These are phyloP conservation scores for Drosophila malerkotliana DNA, from an alignment of 1,140 invertebrate genomes.

Conservation along the genomic window DNA sequence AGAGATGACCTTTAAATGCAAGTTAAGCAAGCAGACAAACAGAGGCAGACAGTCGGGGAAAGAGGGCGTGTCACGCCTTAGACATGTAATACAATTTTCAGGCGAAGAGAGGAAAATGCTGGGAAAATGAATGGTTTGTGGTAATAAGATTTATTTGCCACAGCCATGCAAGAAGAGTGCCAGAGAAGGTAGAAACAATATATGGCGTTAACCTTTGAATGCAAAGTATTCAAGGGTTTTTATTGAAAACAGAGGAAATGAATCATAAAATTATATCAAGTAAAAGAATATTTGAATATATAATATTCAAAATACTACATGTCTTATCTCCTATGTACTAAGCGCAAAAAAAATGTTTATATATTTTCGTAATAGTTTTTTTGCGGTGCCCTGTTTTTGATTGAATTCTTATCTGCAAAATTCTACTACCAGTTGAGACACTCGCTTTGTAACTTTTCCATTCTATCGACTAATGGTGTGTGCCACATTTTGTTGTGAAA, in stretches of 20 bases:
- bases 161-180: conserved; percentile 27
- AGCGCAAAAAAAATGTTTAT: not conserved
- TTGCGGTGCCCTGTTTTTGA: not conserved
- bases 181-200: not conserved
- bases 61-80: conserved; percentile 5
- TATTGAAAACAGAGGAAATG: no score
- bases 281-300: not conserved
- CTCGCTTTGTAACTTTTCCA: not conserved
- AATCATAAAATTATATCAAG: not conserved
- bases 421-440: not conserved
- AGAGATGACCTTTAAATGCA: conserved; percentile 77
- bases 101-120: conserved; percentile 22
- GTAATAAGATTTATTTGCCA: conserved; percentile 46
- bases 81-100: conserved; percentile 46
- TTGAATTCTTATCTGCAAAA: not conserved
- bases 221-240: not conserved
- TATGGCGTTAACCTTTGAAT: not conserved
- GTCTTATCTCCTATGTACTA: not conserved
- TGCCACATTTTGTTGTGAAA: conserved; percentile 18
- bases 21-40: conserved; percentile 45
- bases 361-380: not conserved
- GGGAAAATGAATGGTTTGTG: conserved; percentile 33
- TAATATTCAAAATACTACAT: not conserved
- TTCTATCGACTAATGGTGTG: not conserved
- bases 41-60: conserved; percentile 1